Evolutionary conservation across 1,140 invertebrate genomes (phyloP), one percentile per base, ranked within the genome.

Genomic region (Arion vulgaris): DNA sequence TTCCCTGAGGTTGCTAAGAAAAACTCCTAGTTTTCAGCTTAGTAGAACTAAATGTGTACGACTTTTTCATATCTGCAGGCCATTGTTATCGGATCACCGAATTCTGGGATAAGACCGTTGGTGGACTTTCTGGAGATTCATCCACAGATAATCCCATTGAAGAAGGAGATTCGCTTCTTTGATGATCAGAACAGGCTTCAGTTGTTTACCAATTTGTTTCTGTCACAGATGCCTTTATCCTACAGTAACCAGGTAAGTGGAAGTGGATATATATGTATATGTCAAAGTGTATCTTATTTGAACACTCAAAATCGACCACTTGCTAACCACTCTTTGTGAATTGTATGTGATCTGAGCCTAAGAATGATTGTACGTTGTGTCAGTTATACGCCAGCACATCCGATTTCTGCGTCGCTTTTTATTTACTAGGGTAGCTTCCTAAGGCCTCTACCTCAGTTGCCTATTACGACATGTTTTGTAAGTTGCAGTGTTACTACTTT

Each of bases 121-220:
- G 84, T 93, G 23, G 91, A 93, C 78, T 92, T 92, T 51, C 81
- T 93, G 4, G 86, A 89, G 53, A 85, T 93, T n/a, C 93, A 93
- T 84, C 91, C 92, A 32, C 71, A 88, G 38, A 89, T 93, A 51
- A 80, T 86, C 45, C 85, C 87, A 9, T 90, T 91, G 0, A 83
- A 87, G 28, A 83, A 87, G 15, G 91, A 91, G 83, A 96, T 92
- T 36, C 93, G 93, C 83, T 93, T 92, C 86, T 93, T 93, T 85
- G 92, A 93, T 84, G 87, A 91, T 82, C 86, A 93, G 76, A 83
- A 86, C 23, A 91, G 90, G 62, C 93, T 92, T 81, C 82, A 83
- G 13, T 66, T 88, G 13, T 66, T 32, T 66, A 7, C 62, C 1
- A 66, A 66, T 23, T 1, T 7, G n/a, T 66, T 66, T 66, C 28